A percentile compares a stretch with the other conserved stretches of the same genome.
Conservation (phyloP, 2,797 vertebrate genomes). For the Parotocinclus haroldoi region DNA sequence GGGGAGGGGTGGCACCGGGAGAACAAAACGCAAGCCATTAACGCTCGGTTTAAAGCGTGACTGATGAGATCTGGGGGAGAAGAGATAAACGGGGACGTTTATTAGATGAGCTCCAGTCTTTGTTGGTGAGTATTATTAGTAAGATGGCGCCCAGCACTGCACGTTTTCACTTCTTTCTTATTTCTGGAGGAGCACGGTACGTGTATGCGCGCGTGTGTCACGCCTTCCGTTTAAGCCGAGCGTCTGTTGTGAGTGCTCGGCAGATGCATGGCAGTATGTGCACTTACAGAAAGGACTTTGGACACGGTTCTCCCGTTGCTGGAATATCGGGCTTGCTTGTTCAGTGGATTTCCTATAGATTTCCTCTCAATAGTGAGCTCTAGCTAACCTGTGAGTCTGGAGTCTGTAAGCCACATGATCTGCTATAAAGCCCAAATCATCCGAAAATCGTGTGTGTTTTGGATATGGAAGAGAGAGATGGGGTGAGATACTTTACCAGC, state of each 20-base stretch:
- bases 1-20: conserved; percentile 20
- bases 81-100: background rate
- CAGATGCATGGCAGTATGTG: background rate
- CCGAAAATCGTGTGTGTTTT: background rate
- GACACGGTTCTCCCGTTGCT: background rate
- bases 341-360: background rate
- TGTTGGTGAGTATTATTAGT: conserved; percentile 30
- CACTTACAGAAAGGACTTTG: background rate
- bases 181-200: background rate
- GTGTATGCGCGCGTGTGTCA: conserved; percentile 26
- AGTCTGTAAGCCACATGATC: background rate
- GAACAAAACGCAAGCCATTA: conserved; percentile 38
- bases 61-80: conserved; percentile 24
- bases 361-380: background rate
- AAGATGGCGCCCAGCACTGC: no score
- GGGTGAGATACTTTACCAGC: conserved; percentile 30
- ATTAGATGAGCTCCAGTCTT: background rate
- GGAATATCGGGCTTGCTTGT: conserved; percentile 5
- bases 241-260: conserved; percentile 4
- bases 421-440: background rate
- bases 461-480: conserved; percentile 46
- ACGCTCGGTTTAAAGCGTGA: conserved; percentile 36
- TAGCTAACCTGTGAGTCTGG: background rate
- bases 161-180: conserved; percentile 19
- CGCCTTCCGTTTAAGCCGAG: conserved; percentile 39